phyloP scores from a whole-genome alignment of 2,888 invertebrate genomes.

The Beris morrisii region DNA sequence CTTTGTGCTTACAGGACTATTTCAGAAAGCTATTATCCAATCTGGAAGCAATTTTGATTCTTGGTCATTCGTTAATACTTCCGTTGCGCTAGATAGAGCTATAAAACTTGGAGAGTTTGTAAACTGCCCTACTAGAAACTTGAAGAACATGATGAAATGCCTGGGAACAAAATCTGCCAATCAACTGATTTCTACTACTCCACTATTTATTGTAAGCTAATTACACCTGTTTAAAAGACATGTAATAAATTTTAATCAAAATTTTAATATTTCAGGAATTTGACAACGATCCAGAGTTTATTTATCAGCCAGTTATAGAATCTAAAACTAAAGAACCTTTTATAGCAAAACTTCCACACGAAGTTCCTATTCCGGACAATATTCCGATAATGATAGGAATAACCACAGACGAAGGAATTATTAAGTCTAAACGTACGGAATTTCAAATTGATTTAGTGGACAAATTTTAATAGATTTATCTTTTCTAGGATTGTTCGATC shows the following conservation, averaged over 20 bases:
- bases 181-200: neutral
- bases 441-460: neutral
- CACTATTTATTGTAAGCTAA: no score
- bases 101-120: neutral
- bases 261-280: neutral
- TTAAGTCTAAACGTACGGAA: neutral
- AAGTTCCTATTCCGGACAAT: neutral
- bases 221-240: no score
- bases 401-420: neutral
- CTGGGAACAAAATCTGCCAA: neutral
- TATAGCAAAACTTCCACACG: constrained; percentile 11
- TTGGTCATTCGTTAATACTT: constrained; percentile 3
- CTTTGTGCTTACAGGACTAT: constrained; percentile 22
- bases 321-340: constrained; percentile 1
- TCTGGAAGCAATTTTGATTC: constrained; percentile 10
- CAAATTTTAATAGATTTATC: neutral
- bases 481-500: neutral
- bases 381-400: constrained; percentile 9
- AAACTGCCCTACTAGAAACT: neutral
- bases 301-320: constrained; percentile 6
- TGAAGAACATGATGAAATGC: neutral
- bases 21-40: constrained; percentile 18
- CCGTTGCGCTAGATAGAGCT: neutral
- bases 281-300: neutral
- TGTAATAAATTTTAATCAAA: no score